Conservation (phyloP, 2,113 vertebrate genomes). For the Cisticola juncidis region DNA sequence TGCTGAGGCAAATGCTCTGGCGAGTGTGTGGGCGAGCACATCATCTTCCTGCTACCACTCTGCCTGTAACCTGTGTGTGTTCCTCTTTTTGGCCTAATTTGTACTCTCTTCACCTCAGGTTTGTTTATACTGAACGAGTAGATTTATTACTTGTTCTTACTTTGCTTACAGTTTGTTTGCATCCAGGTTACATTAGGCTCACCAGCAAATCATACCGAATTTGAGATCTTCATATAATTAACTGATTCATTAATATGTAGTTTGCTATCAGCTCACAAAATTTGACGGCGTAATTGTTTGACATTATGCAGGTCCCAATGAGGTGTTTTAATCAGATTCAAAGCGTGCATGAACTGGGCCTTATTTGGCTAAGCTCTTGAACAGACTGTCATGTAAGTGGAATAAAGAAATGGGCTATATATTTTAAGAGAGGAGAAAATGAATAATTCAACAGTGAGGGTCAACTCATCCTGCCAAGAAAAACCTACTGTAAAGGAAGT, state of each 20-base stretch:
- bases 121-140: conserved; percentile 11
- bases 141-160: conserved; percentile 17
- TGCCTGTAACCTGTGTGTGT: neutral
- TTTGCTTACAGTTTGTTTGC: conserved; percentile 13
- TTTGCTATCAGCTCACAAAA: conserved; percentile 2
- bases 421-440: conserved; percentile 24
- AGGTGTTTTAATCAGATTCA: neutral
- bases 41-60: neutral
- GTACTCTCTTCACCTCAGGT: neutral
- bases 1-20: neutral
- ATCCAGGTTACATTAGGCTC: neutral
- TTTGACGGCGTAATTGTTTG: neutral
- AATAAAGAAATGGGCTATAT: neutral
- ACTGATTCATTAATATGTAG: neutral
- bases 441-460: conserved; percentile 29
- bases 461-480: conserved; percentile 46
- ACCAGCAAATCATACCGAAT: neutral
- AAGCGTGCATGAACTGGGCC: neutral
- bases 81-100: neutral
- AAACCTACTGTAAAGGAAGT: conserved; percentile 45
- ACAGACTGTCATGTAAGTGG: neutral
- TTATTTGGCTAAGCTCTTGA: conserved; percentile 9
- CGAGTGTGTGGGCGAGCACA: rapidly evolving
- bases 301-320: neutral
- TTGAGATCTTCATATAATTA: conserved; percentile 9